Conservation (phyloP, 2,888 invertebrate genomes). For the Mermis nigrescens region DNA sequence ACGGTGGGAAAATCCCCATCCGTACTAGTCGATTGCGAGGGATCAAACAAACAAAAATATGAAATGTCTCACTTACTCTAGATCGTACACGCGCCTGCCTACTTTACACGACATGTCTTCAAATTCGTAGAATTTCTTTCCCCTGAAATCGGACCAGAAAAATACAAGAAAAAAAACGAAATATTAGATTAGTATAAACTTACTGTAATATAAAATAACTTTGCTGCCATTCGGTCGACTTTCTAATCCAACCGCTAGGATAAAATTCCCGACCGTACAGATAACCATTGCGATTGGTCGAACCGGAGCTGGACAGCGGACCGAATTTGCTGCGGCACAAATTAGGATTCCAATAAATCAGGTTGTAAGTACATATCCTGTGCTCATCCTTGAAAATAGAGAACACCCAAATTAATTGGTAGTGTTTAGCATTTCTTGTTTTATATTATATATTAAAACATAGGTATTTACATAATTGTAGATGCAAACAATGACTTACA, state of each 20-base stretch:
- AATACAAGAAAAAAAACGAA: background rate
- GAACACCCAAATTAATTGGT: too few relatives aligned
- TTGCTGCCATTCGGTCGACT: slow-evolving; percentile 6
- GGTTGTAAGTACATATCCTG: background rate
- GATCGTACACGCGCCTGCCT: slow-evolving; percentile 6
- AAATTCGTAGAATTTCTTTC: slow-evolving; percentile 12
- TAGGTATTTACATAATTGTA: too few relatives aligned
- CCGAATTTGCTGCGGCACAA: background rate
- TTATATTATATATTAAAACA: too few relatives aligned
- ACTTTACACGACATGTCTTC: slow-evolving; percentile 11
- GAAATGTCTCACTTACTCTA: slow-evolving; percentile 9
- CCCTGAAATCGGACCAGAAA: slow-evolving; percentile 10
- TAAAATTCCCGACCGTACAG: background rate
- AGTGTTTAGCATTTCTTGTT: too few relatives aligned
- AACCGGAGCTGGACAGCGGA: background rate
- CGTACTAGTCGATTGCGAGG: too few relatives aligned
- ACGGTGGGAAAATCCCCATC: too few relatives aligned
- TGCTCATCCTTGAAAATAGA: background rate
- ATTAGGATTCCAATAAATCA: slow-evolving; percentile 5
- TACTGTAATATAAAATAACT: background rate
- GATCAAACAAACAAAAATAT: too few relatives aligned
- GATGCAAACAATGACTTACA: too few relatives aligned
- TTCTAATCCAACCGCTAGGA: slow-evolving; percentile 3
- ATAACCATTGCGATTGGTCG: background rate
- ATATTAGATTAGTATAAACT: background rate